Conservation (phyloP, 1,140 invertebrate genomes). For the Saccostrea echinata region DNA sequence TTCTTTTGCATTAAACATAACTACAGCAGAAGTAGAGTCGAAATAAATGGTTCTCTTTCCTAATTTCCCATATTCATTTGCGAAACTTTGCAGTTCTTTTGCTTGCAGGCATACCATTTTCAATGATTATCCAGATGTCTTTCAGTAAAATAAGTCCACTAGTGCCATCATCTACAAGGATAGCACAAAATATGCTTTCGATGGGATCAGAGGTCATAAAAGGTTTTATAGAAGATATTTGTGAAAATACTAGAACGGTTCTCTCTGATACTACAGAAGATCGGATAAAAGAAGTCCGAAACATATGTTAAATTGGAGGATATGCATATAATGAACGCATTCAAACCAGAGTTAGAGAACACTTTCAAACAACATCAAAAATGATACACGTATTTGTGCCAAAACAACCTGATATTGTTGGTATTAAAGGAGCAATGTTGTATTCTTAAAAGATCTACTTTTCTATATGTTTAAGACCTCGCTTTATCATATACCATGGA, state of each 20-base stretch:
- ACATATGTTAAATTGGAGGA: background rate
- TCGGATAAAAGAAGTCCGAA: background rate
- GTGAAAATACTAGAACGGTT: background rate
- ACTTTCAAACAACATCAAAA: background rate
- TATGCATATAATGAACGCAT: background rate
- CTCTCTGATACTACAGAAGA: background rate
- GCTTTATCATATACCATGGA: too few species aligned
- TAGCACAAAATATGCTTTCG: background rate
- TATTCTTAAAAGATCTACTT: too few species aligned
- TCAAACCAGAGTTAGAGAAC: background rate
- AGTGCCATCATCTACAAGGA: too few species aligned
- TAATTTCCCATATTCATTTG: too few species aligned
- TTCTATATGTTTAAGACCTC: too few species aligned
- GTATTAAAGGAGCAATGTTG: background rate
- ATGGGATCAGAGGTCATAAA: background rate
- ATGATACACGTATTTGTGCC: background rate
- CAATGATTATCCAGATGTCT: too few species aligned
- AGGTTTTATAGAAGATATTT: background rate
- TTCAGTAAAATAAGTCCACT: too few species aligned
- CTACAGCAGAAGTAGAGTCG: too few species aligned
- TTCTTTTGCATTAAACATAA: too few species aligned
- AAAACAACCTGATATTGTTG: background rate
- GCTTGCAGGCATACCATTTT: too few species aligned
- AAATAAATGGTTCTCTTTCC: too few species aligned
- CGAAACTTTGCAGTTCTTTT: too few species aligned